Evolutionary conservation across 2,113 vertebrate genomes (phyloP).

Genomic region (Herpailurus yagouaroundi): DNA sequence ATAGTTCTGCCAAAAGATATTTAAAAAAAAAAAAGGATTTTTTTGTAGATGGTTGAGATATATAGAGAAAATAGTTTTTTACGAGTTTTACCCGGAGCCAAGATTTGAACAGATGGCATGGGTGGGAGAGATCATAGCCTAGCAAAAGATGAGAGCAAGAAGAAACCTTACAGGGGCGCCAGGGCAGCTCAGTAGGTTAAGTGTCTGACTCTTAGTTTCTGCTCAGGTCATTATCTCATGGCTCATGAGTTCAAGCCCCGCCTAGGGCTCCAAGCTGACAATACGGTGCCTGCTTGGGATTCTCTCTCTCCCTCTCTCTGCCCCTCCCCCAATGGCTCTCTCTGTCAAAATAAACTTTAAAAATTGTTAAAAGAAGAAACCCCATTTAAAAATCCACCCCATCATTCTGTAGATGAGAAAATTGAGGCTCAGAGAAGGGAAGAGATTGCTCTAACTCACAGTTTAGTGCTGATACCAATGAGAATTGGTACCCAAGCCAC

Average conservation of each 20-base stretch:
- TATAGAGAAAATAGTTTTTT: neutral
- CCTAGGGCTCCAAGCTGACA: too few relatives aligned
- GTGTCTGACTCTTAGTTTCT: too few relatives aligned
- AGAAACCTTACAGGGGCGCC: neutral
- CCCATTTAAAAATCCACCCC: too few relatives aligned
- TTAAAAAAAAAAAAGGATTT: neutral
- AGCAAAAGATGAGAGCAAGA: neutral
- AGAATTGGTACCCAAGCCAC: neutral
- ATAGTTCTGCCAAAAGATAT: neutral
- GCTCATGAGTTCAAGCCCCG: too few relatives aligned
- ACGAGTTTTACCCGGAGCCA: neutral
- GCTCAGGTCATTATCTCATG: too few relatives aligned
- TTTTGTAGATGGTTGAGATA: neutral
- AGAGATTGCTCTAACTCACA: neutral
- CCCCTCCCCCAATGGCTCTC: too few relatives aligned
- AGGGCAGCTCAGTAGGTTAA: too few relatives aligned
- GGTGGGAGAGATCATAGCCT: neutral
- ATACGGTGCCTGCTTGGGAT: too few relatives aligned
- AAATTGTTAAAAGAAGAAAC: too few relatives aligned
- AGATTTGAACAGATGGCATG: neutral
- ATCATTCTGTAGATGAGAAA: conserved; percentile 13
- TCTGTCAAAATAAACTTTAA: too few relatives aligned
- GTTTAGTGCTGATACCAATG: neutral
- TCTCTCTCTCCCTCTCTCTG: too few relatives aligned
- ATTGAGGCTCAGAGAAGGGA: neutral